These are phyloP conservation scores for Drosophila dives DNA, from an alignment of 2,888 invertebrate genomes.

Conservation along the genomic window DNA sequence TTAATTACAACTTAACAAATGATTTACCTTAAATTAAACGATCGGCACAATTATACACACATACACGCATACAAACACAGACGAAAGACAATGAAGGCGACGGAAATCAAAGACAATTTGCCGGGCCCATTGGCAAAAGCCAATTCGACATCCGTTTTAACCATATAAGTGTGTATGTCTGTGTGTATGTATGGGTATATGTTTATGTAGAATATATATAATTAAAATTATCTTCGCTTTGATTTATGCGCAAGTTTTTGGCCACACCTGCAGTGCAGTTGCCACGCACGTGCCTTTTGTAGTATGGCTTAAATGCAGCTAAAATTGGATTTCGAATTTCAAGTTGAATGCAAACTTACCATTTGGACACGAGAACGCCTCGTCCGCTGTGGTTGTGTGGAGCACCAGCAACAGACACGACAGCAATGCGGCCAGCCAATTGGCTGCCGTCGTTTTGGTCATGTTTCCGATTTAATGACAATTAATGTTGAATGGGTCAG, in stretches of 20 bases:
- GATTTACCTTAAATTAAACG: constrained; percentile 16
- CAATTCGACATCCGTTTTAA: constrained; percentile 49
- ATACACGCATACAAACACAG: constrained; percentile 17
- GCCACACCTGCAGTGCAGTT: constrained; percentile 65
- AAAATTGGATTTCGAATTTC: constrained; percentile 48
- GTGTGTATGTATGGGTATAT: constrained; percentile 4
- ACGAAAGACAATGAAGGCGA: constrained; percentile 40
- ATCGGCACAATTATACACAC: constrained; percentile 4
- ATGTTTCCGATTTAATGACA: constrained; percentile 79
- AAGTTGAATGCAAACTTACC: constrained; percentile 81
- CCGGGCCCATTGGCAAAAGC: constrained; percentile 34
- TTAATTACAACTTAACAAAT: constrained; percentile 48
- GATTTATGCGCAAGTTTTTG: constrained; percentile 59
- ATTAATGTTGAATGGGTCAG: constrained; percentile 59
- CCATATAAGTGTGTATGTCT: constrained; percentile 20
- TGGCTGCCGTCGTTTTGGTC: constrained; percentile 85
- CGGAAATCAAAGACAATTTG: constrained; percentile 60
- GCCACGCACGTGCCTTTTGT: constrained; percentile 64
- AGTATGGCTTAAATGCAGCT: constrained; percentile 33
- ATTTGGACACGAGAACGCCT: constrained; percentile 85
- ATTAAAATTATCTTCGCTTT: constrained; percentile 61
- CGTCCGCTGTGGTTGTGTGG: constrained; percentile 75
- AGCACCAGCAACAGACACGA: constrained; percentile 62
- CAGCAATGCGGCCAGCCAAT: constrained; percentile 85
- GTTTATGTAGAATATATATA: constrained; percentile 31